phyloP scores from a whole-genome alignment of 2,888 invertebrate species.

The Aplocera efformata region DNA sequence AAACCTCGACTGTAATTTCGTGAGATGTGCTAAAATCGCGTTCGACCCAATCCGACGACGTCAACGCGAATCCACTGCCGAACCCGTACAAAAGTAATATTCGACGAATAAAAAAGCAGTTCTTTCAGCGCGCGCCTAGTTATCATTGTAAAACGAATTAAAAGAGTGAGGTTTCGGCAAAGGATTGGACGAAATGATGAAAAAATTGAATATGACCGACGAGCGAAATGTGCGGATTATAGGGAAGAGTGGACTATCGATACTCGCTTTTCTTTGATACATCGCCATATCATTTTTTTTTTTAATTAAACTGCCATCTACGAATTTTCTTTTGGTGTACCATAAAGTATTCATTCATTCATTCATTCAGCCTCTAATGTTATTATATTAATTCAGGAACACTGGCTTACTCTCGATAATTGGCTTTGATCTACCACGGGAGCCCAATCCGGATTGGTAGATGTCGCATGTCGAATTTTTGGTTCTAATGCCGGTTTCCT shows the following conservation, averaged over 20 bases:
- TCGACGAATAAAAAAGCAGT: constrained; percentile 49
- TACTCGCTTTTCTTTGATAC: not conserved
- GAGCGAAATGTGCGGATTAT: constrained; percentile 34
- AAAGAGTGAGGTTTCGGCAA: constrained; percentile 74
- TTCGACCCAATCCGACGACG: constrained; percentile 19
- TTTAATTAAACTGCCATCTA: not conserved
- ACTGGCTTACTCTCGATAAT: too few relatives aligned
- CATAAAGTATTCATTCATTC: too few relatives aligned
- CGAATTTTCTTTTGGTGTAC: too few relatives aligned
- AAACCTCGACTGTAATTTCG: too few relatives aligned
- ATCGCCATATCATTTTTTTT: too few relatives aligned
- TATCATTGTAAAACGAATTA: constrained; percentile 76
- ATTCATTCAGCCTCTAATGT: too few relatives aligned
- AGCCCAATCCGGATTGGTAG: too few relatives aligned
- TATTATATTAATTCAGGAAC: too few relatives aligned
- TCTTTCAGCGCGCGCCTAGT: constrained; percentile 41
- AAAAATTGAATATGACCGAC: constrained; percentile 62
- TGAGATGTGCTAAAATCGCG: too few relatives aligned
- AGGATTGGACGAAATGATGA: constrained; percentile 73
- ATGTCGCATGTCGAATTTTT: too few relatives aligned
- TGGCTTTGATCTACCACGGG: too few relatives aligned
- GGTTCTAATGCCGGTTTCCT: too few relatives aligned
- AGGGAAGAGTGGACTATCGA: constrained; percentile 27
- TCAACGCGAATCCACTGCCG: constrained; percentile 30
- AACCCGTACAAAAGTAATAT: constrained; percentile 61